Base-by-base conservation (phyloP, 2,113 vertebrate genomes). In the Gobiocypris rarus region DNA sequence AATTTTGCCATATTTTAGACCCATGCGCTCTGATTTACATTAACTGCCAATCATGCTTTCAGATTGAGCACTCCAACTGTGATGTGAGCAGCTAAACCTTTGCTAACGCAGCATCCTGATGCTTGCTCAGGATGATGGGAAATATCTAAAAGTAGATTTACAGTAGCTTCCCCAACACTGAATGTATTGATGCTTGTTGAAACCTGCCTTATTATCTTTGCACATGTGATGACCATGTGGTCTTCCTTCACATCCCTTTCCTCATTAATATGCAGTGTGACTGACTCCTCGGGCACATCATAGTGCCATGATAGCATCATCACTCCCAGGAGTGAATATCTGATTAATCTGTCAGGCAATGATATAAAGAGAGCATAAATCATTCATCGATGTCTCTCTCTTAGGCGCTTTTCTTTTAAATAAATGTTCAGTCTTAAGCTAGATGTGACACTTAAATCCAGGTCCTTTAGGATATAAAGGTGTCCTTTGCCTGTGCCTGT, bases 271-370 rank as follows among this genome's bases (percentile, higher is more conserved):
- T 82, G 80, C 73, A 69, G n/a, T 19, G 9, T 43, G 58, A 48
- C 75, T 48, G 41, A 69, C 28, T 61, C 61, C 43, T 63, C 8
- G 2, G 28, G 73, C 45, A 28, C 63, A 54, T 83, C 65, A n/a
- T 67, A 59, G 24, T 71, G 83, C 76, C 61, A 79, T 59, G 76
- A 52, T 75, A 84, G 70, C 69, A 43, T 50, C 54, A 75, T 77
- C 81, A 41, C 75, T 77, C 86, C 83, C 83, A 22, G 78, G 59
- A 86, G 81, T 74, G 77, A 87, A 85, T 87, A 87, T 82, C 85
- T 88, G 82, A 87, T 89, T 87, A 86, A 88, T 76, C 82, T 89
- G 86, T 89, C 84, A 85, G 73, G 75, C 48, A 26, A 73, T 84
- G 75, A 83, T 85, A 71, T 82, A 83, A 81, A 84, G 78, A 73